phyloP scores from a whole-genome alignment of 2,888 invertebrate species.

The Pyrocoelia pectoralis region DNA sequence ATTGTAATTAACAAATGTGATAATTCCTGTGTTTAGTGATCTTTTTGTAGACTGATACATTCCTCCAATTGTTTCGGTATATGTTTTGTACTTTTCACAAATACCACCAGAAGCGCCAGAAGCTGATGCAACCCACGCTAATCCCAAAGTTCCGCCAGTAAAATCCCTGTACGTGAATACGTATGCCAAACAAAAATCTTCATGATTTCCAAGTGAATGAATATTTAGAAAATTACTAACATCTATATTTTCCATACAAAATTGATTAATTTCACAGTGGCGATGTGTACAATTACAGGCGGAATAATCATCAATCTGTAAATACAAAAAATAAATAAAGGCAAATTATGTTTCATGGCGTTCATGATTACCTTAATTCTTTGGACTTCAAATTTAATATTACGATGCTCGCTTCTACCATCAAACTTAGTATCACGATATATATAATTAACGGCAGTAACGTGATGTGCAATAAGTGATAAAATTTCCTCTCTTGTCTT shows the following conservation, averaged over 20 bases:
- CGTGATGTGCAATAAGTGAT: slow-evolving; percentile 96
- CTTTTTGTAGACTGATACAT: slow-evolving; percentile 94
- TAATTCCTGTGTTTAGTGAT: slow-evolving; percentile 97
- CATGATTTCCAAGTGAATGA: slow-evolving; percentile 96
- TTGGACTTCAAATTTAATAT: slow-evolving; percentile 97
- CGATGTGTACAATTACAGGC: slow-evolving; percentile 72
- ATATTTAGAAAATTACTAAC: slow-evolving; percentile 98
- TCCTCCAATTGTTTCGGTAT: slow-evolving; percentile 94
- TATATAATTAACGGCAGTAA: slow-evolving; percentile 97
- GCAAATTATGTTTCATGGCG: too few species aligned
- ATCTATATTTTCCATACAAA: slow-evolving; percentile 97
- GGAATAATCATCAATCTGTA: slow-evolving; percentile 89
- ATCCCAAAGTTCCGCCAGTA: slow-evolving; percentile 95
- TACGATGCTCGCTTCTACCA: slow-evolving; percentile 87
- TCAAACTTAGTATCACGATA: slow-evolving; percentile 95
- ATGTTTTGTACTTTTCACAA: slow-evolving; percentile 97
- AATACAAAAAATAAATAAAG: slow-evolving; percentile 41
- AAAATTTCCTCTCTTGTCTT: slow-evolving; percentile 97
- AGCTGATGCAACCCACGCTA: slow-evolving; percentile 99
- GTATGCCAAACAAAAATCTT: slow-evolving; percentile 99
- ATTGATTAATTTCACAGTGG: slow-evolving; percentile 79
- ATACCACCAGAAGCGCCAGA: slow-evolving; percentile 98
- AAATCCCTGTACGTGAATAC: slow-evolving; percentile 98
- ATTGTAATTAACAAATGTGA: slow-evolving; percentile 98
- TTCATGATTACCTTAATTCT: slow-evolving; percentile 71